These are phyloP conservation scores for Hypomecis punctinalis DNA, from an alignment of 2,888 invertebrate species.

Conservation along the genomic window DNA sequence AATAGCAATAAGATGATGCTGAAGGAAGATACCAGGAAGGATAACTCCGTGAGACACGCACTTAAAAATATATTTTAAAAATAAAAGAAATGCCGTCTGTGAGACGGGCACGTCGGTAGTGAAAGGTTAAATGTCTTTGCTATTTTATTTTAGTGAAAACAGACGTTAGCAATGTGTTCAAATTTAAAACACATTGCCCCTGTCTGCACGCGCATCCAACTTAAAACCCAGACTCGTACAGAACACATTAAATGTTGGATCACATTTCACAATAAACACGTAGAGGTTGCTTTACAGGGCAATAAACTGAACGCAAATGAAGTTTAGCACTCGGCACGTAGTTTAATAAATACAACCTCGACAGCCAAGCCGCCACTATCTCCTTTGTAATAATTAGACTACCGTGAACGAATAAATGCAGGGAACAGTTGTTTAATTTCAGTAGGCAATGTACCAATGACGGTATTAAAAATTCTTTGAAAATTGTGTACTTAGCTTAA, in stretches of 20 bases:
- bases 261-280: slow-evolving; percentile 13
- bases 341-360: slow-evolving; percentile 1
- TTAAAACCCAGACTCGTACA: neutral
- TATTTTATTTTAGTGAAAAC: neutral
- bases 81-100: too few relatives aligned
- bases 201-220: neutral
- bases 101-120: too few relatives aligned
- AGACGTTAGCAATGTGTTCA: neutral
- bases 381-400: neutral
- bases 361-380: slow-evolving; percentile 5
- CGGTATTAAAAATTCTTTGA: too few relatives aligned
- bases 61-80: too few relatives aligned
- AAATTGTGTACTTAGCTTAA: too few relatives aligned
- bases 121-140: too few relatives aligned
- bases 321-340: slow-evolving; percentile 26
- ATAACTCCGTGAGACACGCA: too few relatives aligned
- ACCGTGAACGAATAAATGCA: neutral
- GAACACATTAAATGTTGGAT: neutral
- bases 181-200: neutral
- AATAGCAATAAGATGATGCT: too few relatives aligned
- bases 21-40: too few relatives aligned
- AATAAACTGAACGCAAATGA: slow-evolving; percentile 36
- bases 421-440: slow-evolving; percentile 12
- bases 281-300: slow-evolving; percentile 24
- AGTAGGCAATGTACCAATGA: neutral